Evolutionary conservation across 2,113 vertebrate species (phyloP).

Genomic region (Daubentonia madagascariensis): DNA sequence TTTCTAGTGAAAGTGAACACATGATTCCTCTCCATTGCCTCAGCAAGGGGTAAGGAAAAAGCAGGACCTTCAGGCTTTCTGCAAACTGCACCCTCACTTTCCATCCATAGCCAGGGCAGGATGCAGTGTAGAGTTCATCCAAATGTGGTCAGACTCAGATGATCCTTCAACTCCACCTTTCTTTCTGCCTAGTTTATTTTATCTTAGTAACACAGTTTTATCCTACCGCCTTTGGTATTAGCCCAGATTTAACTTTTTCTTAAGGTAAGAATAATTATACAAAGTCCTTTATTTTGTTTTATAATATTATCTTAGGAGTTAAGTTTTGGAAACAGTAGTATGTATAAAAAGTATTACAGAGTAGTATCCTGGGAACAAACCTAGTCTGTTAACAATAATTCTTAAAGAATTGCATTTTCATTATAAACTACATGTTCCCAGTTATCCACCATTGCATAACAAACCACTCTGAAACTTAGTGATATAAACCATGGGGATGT

Average conservation of each 20-base stretch:
- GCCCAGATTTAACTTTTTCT: neutral
- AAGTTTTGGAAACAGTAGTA: neutral
- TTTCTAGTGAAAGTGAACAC: neutral
- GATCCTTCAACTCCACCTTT: neutral
- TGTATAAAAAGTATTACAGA: neutral
- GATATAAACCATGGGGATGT: neutral
- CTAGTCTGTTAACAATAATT: neutral
- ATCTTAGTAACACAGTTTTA: neutral
- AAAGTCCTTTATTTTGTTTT: neutral
- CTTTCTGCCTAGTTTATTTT: neutral
- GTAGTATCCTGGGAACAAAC: neutral
- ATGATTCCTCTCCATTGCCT: neutral
- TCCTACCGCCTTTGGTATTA: neutral
- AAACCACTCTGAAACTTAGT: neutral
- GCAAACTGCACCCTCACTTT: neutral
- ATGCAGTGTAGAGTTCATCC: accelerated
- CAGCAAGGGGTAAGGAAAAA: neutral
- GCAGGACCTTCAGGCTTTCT: neutral
- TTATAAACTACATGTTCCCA: neutral
- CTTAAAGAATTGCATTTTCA: neutral
- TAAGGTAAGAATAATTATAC: neutral
- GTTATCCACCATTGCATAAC: neutral
- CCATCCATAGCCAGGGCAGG: no score
- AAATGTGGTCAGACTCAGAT: neutral
- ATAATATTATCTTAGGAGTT: neutral